Evolutionary conservation across 1,140 invertebrate species (phyloP), one percentile per base, ranked within the genome.

Genomic region (Wasmannia auropunctata): DNA sequence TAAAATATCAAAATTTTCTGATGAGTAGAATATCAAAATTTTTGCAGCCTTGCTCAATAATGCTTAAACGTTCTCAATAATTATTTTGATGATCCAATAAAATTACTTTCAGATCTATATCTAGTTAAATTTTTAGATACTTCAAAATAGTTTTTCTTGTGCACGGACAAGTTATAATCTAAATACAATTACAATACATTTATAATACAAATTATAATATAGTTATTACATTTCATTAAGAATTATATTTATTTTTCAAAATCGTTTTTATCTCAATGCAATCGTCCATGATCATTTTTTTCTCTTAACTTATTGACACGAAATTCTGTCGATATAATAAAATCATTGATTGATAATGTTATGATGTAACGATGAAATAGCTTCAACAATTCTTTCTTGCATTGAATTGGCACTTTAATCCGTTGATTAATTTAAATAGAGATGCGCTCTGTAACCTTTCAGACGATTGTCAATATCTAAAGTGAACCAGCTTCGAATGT

Each of bases 381-480:
- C 22, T 16, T 25, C 5, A 54, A 34, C 7, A 63, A 40, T 54
- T 80, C 4, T 25, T 51, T 70, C 34, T 70, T 43, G 14, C 16
- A 16, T 31, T 11, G 46, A 56, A 25, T 2, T 14, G 10, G 16
- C n/a, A 22, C 4, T 69, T 51, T 43, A 6, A 63, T 54, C 65
- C 14, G 46, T 83, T 69, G 56, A 85, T 65, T 58, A 54, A 74
- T 60, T 65, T 79, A 5, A 37, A 72, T 43, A 69, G 65, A 70
- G 7, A 22, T 31, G 49, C 11, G 11, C 7, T 19, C 11, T 46
- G 40, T 56, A 25, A 70, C 37, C 62, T 86, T 80, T 40, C 28
- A n/a, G 19, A 67, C 49, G 51, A 86, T 72, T 86, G 19, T 25
- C 84, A 34, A 79, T 77, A 85, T 11, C n/a, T 46, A n/a, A 56